These are phyloP conservation scores for Drosophila dunni DNA, from an alignment of 1,140 invertebrate genomes.

Conservation along the genomic window DNA sequence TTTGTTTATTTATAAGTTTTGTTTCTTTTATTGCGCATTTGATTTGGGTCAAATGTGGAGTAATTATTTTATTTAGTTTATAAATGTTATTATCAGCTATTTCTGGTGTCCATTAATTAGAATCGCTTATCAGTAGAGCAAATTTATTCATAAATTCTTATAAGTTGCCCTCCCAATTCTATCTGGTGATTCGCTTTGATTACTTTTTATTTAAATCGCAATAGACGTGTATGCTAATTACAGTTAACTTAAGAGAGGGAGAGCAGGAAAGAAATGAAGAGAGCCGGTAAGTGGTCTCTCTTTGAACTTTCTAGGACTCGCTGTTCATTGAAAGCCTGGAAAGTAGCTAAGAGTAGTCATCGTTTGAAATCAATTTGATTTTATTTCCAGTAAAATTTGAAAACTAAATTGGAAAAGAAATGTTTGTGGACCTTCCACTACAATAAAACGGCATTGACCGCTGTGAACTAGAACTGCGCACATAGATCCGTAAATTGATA, in stretches of 20 bases:
- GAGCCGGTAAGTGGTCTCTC: not conserved
- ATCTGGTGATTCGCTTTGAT: not conserved
- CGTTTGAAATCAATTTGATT: not conserved
- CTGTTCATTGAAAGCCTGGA: not conserved
- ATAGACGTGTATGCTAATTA: not conserved
- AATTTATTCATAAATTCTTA: not conserved
- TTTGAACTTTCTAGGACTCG: not conserved
- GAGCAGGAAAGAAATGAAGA: not conserved
- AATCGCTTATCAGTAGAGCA: constrained; percentile 17
- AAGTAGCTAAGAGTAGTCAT: not conserved
- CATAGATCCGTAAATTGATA: constrained; percentile 20
- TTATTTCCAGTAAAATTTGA: not conserved
- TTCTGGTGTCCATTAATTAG: not conserved
- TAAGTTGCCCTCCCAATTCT: not conserved
- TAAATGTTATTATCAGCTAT: constrained; percentile 13
- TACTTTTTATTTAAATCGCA: not conserved
- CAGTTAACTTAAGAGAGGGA: not conserved
- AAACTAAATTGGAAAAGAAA: constrained; percentile 6
- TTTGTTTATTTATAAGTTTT: not conserved
- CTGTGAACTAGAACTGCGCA: constrained; percentile 23
- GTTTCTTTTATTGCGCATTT: constrained; percentile 1
- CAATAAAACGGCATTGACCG: constrained; percentile 9
- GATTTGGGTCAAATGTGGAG: constrained; percentile 1
- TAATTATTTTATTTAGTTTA: constrained; percentile 1
- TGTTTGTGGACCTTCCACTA: constrained; percentile 31